Percentiles rank a stretch among this genome's conserved stretches.
Evolutionary conservation across 1,140 invertebrate species (phyloP).

Genomic region (Pseudomyrmex concolor): DNA sequence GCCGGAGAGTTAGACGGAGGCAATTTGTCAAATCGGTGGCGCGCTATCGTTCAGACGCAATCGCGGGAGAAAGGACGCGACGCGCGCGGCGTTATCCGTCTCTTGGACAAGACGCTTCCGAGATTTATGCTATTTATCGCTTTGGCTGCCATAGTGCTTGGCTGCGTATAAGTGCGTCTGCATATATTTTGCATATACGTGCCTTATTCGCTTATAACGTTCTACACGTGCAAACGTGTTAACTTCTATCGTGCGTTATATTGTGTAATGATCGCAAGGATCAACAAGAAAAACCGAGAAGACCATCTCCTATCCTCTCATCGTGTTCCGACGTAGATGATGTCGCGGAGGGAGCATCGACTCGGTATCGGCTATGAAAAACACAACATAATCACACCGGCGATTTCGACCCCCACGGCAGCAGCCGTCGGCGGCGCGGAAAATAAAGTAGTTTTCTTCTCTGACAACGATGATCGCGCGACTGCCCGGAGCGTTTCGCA

Average conservation of each 20-base stretch:
- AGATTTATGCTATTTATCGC: conserved; percentile 51
- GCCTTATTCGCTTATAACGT: background rate
- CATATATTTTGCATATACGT: conserved; percentile 16
- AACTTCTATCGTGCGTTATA: background rate
- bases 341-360: conserved; percentile 7
- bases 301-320: background rate
- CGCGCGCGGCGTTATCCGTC: conserved; percentile 23
- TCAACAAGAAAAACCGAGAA: conserved; percentile 14
- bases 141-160: conserved; percentile 21
- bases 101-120: conserved; percentile 26
- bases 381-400: conserved; percentile 36
- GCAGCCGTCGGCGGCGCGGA: conserved; percentile 55
- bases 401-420: conserved; percentile 40
- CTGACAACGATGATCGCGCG: conserved; percentile 70
- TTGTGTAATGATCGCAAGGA: background rate
- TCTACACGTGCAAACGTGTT: no score
- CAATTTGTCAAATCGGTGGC: conserved; percentile 57
- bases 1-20: conserved; percentile 28
- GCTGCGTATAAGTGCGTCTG: conserved; percentile 23
- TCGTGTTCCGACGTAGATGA: background rate
- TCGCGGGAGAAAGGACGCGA: conserved; percentile 11
- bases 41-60: conserved; percentile 29
- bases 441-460: conserved; percentile 76
- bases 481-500: conserved; percentile 66
- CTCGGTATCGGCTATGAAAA: conserved; percentile 52